Percentiles rank a stretch among this genome's conserved stretches.
Conservation (phyloP, 2,888 invertebrate genomes). For the Tinea semifulvella region DNA sequence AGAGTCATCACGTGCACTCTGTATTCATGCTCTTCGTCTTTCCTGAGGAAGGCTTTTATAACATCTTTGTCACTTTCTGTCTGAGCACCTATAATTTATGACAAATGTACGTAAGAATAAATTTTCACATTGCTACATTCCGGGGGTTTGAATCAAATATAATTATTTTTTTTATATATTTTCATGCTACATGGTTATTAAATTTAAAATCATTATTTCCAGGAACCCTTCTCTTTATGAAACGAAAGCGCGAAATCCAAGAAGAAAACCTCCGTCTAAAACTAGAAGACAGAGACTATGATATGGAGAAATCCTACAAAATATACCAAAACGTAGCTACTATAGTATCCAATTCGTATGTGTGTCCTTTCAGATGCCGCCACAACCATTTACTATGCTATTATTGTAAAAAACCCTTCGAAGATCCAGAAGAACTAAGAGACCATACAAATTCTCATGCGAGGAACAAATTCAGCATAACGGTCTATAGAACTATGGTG, state of each 20-base stretch:
- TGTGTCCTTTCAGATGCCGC: slow-evolving; percentile 50
- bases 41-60: too few species aligned
- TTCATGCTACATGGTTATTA: not conserved
- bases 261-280: not conserved
- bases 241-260: not conserved
- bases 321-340: slow-evolving; percentile 47
- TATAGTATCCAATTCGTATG: slow-evolving; percentile 45
- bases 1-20: too few species aligned
- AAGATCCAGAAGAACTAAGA: slow-evolving; percentile 32
- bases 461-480: slow-evolving; percentile 47
- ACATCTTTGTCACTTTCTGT: too few species aligned
- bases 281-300: slow-evolving; percentile 18
- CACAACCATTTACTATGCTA: slow-evolving; percentile 51
- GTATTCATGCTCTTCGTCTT: too few species aligned
- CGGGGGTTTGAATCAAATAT: too few species aligned
- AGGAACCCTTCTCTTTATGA: not conserved
- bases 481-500: slow-evolving; percentile 49
- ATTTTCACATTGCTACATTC: too few species aligned
- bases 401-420: slow-evolving; percentile 41
- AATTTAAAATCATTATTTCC: slow-evolving; percentile 5
- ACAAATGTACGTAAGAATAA: too few species aligned
- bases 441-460: slow-evolving; percentile 30
- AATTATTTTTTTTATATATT: too few species aligned
- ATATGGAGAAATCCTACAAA: slow-evolving; percentile 46
- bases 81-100: too few species aligned